Evolutionary conservation across 2,888 invertebrate genomes (phyloP).

Genomic region (Drosophila algonquin): DNA sequence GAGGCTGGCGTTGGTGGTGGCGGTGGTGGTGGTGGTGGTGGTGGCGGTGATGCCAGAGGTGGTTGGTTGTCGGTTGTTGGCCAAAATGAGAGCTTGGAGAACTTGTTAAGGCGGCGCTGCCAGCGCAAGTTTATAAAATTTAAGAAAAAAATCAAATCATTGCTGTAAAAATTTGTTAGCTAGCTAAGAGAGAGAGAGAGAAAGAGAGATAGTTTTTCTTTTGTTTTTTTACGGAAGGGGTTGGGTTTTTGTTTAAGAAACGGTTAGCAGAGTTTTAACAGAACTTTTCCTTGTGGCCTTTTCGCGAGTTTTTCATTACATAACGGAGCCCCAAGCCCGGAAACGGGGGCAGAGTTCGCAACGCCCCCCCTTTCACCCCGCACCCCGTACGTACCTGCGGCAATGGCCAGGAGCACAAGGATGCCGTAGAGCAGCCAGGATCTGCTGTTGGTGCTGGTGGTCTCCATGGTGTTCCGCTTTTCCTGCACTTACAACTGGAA

Average conservation of each 20-base stretch:
- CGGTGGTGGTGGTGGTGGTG: not conserved
- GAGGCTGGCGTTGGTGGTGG: not conserved
- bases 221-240: constrained; percentile 1
- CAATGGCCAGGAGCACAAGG: constrained; percentile 64
- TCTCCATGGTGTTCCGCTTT: constrained; percentile 46
- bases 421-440: constrained; percentile 57
- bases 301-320: constrained; percentile 48
- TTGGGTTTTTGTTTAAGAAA: constrained; percentile 23
- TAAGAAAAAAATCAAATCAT: constrained; percentile 83
- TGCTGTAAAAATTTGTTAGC: constrained; percentile 62
- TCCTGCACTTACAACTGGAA: constrained; percentile 43
- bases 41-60: not conserved
- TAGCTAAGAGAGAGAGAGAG: constrained; percentile 38
- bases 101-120: constrained; percentile 81
- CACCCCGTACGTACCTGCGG: constrained; percentile 66
- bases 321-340: constrained; percentile 46
- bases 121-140: constrained; percentile 69
- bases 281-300: constrained; percentile 9
- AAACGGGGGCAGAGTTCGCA: constrained; percentile 20
- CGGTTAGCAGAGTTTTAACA: constrained; percentile 36
- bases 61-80: constrained; percentile 34
- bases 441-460: constrained; percentile 11
- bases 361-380: constrained; percentile 13
- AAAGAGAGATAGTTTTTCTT: constrained; percentile 38
- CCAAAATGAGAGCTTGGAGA: constrained; percentile 68